phyloP scores from a whole-genome alignment of 1,140 invertebrate genomes.

The Formica exsecta region DNA sequence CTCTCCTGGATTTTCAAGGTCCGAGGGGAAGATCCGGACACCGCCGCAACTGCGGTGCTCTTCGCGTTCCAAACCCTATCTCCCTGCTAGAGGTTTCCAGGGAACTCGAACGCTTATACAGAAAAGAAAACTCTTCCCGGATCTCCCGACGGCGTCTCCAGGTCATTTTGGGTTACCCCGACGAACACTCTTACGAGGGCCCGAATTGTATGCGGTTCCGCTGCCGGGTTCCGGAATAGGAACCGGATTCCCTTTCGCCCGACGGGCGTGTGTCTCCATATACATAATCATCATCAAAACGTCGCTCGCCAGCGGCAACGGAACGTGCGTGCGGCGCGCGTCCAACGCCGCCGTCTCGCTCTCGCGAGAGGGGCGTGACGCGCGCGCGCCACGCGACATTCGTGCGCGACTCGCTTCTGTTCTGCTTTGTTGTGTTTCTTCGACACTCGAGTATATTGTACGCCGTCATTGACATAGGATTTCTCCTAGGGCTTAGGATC shows the following conservation, averaged over 20 bases:
- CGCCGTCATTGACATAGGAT: no score
- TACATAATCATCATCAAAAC: no score
- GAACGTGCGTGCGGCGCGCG: no score
- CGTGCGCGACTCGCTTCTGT: no score
- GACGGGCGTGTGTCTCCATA: not conserved
- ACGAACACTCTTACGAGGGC: slow-evolving; percentile 86
- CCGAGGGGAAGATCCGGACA: slow-evolving; percentile 89
- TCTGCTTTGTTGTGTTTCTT: no score
- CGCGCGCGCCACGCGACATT: no score
- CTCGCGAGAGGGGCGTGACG: no score
- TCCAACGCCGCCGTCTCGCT: no score
- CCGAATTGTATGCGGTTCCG: slow-evolving; percentile 90
- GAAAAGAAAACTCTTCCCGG: slow-evolving; percentile 94
- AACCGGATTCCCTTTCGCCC: slow-evolving; percentile 39
- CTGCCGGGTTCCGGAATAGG: slow-evolving; percentile 91
- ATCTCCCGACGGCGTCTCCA: slow-evolving; percentile 91
- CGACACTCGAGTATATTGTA: no score
- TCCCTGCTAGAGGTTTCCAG: slow-evolving; percentile 91
- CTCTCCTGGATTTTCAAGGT: slow-evolving; percentile 73
- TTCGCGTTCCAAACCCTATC: slow-evolving; percentile 89
- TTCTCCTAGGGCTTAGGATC: no score
- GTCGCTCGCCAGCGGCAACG: no score
- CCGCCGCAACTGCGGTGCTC: slow-evolving; percentile 91
- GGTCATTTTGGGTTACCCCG: slow-evolving; percentile 81
- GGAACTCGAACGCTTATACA: slow-evolving; percentile 90